Percentiles rank a stretch among this genome's conserved stretches.
phyloP scores from a whole-genome alignment of 1,140 invertebrate genomes.

The Idris sp. region DNA sequence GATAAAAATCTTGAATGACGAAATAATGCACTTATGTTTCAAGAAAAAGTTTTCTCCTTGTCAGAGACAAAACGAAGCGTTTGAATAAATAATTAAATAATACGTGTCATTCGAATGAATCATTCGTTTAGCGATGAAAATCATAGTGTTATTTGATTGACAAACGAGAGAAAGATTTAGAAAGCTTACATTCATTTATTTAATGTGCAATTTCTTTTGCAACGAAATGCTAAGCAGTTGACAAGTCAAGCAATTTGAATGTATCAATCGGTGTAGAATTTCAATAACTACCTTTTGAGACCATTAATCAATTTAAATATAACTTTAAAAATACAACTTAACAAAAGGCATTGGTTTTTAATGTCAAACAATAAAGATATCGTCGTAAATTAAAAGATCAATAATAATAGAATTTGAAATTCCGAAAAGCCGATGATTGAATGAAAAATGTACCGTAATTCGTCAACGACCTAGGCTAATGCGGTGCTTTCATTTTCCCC shows the following conservation, averaged over 20 bases:
- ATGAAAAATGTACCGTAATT: conserved; percentile 22
- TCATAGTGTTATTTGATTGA: conserved; percentile 37
- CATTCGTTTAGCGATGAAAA: conserved; percentile 18
- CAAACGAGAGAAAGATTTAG: conserved; percentile 53
- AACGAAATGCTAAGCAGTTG: conserved; percentile 18
- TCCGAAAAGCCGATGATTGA: conserved; percentile 10
- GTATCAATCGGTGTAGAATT: background rate
- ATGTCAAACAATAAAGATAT: conserved; percentile 1
- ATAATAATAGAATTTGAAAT: too few species aligned
- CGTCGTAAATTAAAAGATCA: too few species aligned
- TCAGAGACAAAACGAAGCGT: conserved; percentile 13
- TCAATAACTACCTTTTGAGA: too few species aligned
- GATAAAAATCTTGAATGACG: too few species aligned
- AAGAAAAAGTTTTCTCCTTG: conserved; percentile 10
- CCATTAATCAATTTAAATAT: too few species aligned
- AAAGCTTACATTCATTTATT: conserved; percentile 37
- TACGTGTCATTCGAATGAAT: conserved; percentile 27
- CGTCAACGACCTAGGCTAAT: conserved; percentile 50
- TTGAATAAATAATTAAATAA: conserved; percentile 48
- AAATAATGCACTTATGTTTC: too few species aligned
- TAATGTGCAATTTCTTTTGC: conserved; percentile 36
- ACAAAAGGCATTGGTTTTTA: background rate
- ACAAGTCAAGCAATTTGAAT: background rate
- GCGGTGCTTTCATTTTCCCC: conserved; percentile 21
- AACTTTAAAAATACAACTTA: too few species aligned